Evolutionary conservation across 2,888 invertebrate genomes (phyloP).

Genomic region (Phragmatobia fuliginosa): DNA sequence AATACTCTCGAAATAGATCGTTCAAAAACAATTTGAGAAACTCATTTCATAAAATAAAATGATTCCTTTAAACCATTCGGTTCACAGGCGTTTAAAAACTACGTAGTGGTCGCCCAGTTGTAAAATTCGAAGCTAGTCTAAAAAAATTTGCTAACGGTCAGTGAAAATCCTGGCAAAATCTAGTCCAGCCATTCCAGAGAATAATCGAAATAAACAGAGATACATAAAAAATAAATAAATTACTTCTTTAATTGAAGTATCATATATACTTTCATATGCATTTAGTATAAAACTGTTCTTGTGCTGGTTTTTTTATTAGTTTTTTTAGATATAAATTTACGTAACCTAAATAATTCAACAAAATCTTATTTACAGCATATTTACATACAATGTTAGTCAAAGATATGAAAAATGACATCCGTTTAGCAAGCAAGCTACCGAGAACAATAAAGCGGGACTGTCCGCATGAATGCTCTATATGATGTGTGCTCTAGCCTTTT

Average conservation of each 20-base stretch:
- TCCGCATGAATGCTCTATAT: constrained; percentile 27
- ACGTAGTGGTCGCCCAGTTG: no score
- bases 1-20: background rate
- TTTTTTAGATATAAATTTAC: no score
- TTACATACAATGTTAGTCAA: background rate
- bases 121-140: no score
- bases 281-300: no score
- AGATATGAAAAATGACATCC: constrained; percentile 5
- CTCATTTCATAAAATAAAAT: background rate
- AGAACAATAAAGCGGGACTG: constrained; percentile 15
- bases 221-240: no score
- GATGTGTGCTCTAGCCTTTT: constrained; percentile 34
- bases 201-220: no score
- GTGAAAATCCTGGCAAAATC: no score
- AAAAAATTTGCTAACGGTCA: no score
- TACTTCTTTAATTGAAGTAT: no score
- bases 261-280: no score
- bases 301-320: no score
- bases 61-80: background rate
- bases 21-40: background rate
- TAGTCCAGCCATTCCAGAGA: no score
- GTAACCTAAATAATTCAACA: background rate
- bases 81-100: background rate
- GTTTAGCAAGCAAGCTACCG: constrained; percentile 5
- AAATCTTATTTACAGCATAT: background rate